These are phyloP conservation scores for Catostomus latipinnis DNA, from an alignment of 2,797 vertebrate genomes.

Conservation along the genomic window DNA sequence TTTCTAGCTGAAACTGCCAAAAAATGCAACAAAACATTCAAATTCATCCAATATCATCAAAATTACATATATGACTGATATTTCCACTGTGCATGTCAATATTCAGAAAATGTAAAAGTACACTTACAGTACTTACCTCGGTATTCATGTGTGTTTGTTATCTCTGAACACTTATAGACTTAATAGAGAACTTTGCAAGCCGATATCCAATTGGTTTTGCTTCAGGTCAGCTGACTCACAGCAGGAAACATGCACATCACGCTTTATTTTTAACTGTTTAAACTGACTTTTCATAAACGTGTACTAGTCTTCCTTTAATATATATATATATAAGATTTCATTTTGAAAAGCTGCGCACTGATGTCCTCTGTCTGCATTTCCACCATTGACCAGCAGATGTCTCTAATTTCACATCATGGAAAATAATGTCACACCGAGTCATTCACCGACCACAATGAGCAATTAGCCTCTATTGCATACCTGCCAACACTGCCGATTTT, in stretches of 20 bases:
- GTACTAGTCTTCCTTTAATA: not conserved
- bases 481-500: no score
- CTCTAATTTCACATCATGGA: not conserved
- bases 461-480: not conserved
- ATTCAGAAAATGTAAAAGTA: not conserved
- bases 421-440: not conserved
- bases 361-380: not conserved
- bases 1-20: not conserved
- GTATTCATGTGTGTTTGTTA: slow-evolving; percentile 53
- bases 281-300: not conserved
- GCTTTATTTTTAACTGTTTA: not conserved
- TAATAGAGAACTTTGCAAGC: not conserved
- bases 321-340: not conserved
- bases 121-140: slow-evolving; percentile 43
- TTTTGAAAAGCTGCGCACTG: not conserved
- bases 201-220: slow-evolving; percentile 33
- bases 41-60: not conserved
- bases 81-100: not conserved
- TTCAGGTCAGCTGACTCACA: slow-evolving; percentile 44
- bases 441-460: not conserved
- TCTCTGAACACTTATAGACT: not conserved
- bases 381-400: slow-evolving; percentile 35
- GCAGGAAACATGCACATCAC: not conserved
- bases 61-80: not conserved
- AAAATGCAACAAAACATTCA: not conserved